Conservation (phyloP, 2,888 invertebrate genomes). For the Chymomyza fuscimana region DNA sequence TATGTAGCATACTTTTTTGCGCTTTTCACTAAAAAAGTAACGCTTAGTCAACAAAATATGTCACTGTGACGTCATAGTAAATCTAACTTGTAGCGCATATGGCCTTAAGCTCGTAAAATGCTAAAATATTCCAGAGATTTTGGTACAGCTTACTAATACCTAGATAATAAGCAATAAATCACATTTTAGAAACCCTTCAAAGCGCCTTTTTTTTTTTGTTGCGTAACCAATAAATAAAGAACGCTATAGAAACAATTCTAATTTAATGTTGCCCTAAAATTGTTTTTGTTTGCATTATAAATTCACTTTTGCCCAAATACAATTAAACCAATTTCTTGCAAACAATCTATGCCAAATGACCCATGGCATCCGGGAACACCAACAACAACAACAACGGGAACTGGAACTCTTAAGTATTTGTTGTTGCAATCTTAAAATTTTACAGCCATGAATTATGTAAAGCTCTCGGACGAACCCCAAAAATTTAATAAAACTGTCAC, state of each 20-base stretch:
- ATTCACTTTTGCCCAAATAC: not conserved
- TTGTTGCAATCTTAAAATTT: constrained; percentile 19
- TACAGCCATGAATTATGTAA: constrained; percentile 4
- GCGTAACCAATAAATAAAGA: not conserved
- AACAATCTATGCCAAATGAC: not conserved
- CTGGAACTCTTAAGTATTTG: constrained; percentile 40
- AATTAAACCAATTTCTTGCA: not conserved
- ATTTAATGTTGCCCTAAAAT: not conserved
- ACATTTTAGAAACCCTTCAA: not conserved
- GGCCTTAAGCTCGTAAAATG: not conserved
- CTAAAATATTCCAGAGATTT: no score
- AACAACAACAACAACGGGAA: constrained; percentile 22
- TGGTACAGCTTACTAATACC: no score
- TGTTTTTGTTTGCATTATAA: not conserved
- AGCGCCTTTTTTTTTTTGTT: not conserved
- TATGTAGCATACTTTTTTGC: no score
- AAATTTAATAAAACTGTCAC: constrained; percentile 65
- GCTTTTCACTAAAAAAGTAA: no score
- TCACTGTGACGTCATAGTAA: no score
- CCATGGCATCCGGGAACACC: constrained; percentile 11
- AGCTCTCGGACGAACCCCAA: not conserved
- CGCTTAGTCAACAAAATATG: no score
- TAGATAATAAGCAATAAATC: not conserved
- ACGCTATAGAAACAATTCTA: not conserved
- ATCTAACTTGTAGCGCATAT: no score